These are phyloP conservation scores for Nesidiocoris tenuis DNA, from an alignment of 2,888 invertebrate species.

Conservation along the genomic window DNA sequence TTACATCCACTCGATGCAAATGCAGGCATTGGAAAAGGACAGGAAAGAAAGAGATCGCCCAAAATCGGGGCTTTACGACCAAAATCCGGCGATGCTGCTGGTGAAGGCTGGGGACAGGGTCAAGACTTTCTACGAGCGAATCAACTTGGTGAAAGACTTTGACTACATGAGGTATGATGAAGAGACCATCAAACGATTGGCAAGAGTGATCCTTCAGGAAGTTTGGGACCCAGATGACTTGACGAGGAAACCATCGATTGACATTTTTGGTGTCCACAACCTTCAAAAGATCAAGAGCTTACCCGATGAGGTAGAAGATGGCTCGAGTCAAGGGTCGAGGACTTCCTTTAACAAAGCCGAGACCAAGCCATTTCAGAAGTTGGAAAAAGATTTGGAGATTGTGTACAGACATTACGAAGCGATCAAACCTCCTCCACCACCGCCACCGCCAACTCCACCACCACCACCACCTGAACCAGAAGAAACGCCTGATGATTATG, in stretches of 20 bases:
- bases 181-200: conserved; percentile 27
- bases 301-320: neutral
- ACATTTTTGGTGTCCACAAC: conserved; percentile 24
- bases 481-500: neutral
- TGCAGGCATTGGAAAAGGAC: conserved; percentile 17
- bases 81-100: conserved; percentile 3
- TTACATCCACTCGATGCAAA: conserved; percentile 17
- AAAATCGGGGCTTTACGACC: conserved; percentile 14
- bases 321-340: conserved; percentile 30
- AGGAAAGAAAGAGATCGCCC: neutral
- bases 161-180: conserved; percentile 31
- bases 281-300: conserved; percentile 10
- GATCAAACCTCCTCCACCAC: conserved; percentile 11
- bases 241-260: conserved; percentile 18
- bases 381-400: neutral
- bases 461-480: neutral
- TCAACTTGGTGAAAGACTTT: conserved; percentile 15
- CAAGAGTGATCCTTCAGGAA: conserved; percentile 22
- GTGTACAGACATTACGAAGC: neutral
- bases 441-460: neutral
- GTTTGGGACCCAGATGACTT: conserved; percentile 28
- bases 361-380: neutral
- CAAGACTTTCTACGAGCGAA: conserved; percentile 10
- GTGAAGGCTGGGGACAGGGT: neutral
- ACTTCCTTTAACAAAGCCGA: conserved; percentile 10